These are phyloP conservation scores for Glaucomys volans DNA, from an alignment of 2,113 vertebrate species.

Conservation along the genomic window DNA sequence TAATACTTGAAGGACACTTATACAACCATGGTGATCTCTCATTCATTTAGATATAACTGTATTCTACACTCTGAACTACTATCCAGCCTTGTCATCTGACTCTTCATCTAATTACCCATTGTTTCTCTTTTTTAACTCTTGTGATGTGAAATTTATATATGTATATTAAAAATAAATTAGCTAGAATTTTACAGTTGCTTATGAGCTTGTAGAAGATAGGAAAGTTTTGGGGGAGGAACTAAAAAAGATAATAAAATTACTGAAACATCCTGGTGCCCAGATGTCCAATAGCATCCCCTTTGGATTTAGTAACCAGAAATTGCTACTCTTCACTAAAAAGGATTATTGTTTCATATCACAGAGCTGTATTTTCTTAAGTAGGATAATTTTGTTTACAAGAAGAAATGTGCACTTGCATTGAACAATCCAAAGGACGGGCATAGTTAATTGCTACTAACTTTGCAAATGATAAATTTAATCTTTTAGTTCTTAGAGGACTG, in stretches of 20 bases:
- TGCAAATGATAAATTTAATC: neutral
- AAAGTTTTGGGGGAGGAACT: neutral
- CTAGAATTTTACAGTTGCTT: neutral
- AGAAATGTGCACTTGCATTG: neutral
- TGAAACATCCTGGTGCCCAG: neutral
- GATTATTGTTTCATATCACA: neutral
- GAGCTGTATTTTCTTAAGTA: neutral
- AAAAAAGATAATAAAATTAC: neutral
- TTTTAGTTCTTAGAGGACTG: neutral
- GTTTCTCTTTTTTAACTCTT: neutral
- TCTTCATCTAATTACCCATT: neutral
- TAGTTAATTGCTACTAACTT: neutral
- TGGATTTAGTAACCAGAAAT: neutral
- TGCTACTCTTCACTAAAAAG: neutral
- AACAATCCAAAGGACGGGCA: neutral
- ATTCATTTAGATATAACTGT: neutral
- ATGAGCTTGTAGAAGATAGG: neutral
- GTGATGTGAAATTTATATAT: neutral
- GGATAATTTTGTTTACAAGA: neutral
- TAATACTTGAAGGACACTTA: neutral
- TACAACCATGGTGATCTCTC: neutral
- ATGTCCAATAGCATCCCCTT: neutral
- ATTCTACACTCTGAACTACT: neutral
- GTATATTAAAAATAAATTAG: neutral
- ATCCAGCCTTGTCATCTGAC: neutral